Conservation (phyloP, 2,113 vertebrate genomes). For the Crypturellus undulatus region DNA sequence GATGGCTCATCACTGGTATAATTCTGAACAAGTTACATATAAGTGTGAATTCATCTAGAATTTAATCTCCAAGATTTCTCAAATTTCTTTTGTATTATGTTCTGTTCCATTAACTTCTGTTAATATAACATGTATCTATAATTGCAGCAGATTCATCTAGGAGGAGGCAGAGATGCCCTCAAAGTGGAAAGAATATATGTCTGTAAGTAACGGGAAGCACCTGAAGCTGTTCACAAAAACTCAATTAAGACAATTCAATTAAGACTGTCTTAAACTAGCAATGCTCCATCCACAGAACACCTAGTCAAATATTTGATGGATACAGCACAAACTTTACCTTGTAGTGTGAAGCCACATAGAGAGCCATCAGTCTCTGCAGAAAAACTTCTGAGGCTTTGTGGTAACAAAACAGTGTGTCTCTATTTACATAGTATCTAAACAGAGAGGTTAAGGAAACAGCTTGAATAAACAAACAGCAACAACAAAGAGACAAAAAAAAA, state of each 20-base stretch:
- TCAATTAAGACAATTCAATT: not conserved
- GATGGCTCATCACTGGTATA: not conserved
- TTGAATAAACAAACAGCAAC: not conserved
- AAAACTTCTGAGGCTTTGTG: slow-evolving; percentile 96
- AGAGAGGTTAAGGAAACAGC: slow-evolving; percentile 74
- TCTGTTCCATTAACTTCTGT: no score
- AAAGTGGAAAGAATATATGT: not conserved
- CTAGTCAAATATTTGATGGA: not conserved
- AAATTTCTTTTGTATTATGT: no score
- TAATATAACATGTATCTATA: not conserved
- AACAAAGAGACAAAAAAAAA: no score
- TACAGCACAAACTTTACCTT: slow-evolving; percentile 81
- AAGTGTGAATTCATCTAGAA: not conserved
- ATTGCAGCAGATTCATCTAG: not conserved
- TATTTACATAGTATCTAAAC: slow-evolving; percentile 93
- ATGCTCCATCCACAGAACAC: not conserved
- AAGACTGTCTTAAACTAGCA: not conserved
- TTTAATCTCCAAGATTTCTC: not conserved
- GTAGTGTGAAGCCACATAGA: slow-evolving; percentile 97
- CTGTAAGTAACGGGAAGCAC: not conserved
- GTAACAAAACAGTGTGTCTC: slow-evolving; percentile 97
- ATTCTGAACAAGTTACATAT: not conserved
- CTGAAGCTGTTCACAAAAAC: not conserved
- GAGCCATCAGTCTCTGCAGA: slow-evolving; percentile 95
- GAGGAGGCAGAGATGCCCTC: not conserved